Conservation (phyloP, 2,888 invertebrate genomes). For the Gonocerus acuteangulatus region DNA sequence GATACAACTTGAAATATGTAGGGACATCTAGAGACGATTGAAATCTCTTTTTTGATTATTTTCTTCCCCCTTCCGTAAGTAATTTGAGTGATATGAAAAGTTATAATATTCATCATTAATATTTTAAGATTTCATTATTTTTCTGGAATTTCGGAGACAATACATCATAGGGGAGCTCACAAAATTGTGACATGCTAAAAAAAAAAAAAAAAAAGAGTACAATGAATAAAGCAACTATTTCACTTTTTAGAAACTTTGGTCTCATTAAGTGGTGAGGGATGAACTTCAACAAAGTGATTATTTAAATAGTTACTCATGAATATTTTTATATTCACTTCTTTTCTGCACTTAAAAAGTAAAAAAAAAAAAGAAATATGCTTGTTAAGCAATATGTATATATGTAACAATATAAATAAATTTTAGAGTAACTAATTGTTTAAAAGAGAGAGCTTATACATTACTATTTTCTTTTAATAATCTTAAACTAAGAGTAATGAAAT, state of each 20-base stretch:
- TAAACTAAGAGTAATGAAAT: background rate
- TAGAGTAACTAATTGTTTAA: background rate
- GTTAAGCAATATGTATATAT: background rate
- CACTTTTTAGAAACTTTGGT: no score
- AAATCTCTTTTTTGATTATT: no score
- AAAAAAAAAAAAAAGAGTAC: no score
- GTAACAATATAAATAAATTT: no score
- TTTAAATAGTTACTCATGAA: background rate
- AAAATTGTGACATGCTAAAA: background rate
- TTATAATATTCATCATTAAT: no score
- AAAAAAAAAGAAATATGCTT: background rate
- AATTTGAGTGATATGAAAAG: no score
- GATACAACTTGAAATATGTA: no score
- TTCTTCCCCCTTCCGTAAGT: no score
- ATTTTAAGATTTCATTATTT: background rate
- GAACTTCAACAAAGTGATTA: no score
- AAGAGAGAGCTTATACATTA: background rate
- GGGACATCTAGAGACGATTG: no score
- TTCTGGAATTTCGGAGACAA: background rate
- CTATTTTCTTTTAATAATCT: background rate
- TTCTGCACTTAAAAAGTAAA: background rate
- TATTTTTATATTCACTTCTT: background rate
- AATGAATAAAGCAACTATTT: no score
- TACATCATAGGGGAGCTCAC: conserved; percentile 1
- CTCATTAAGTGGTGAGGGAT: no score